Base-by-base conservation (phyloP, 2,113 vertebrate genomes). In the Neogobius melanostomus region DNA sequence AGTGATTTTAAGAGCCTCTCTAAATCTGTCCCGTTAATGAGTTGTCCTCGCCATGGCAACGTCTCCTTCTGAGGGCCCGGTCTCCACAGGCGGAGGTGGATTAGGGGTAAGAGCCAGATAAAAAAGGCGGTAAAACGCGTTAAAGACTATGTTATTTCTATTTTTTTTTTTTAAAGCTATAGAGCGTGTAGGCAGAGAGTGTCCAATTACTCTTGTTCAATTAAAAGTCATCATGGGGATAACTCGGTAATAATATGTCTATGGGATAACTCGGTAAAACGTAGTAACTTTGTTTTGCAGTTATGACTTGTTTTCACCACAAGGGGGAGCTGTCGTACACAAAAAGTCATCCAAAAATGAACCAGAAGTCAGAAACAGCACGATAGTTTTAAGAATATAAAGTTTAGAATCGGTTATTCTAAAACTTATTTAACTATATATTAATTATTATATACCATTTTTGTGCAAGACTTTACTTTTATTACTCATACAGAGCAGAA, bases 1-100 rank as follows among this genome's bases (percentile, higher is more conserved):
- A 82, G 83, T 82, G 81, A 77, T 88, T 90, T 88, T 80, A 86
- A 88, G 86, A 82, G 77, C 69, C 79, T 84, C 82, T 84, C 68
- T 85, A 78, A 86, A 84, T 87, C 82, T 75, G 42, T 69, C 67
- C 60, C 45, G 17, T 75, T 91, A 87, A 88, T 85, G 86, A 88
- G 77, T 77, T 72, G 69, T 76, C 67, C 67, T 89, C 79, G 54
- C 85, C 86, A 91, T 88, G 82, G 81, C 71, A 90, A 90, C 85
- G 3, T 68, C 59, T 69, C 69, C 71, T 71, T 75, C 75, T 3
- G 11, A 67, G 61, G 50, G 0, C 15, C 83, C 67, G 49, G 45
- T 63, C 80, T 47, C 73, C 14, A 44, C 70, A 57, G 68, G 69
- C 56, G 11, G 62, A 43, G 50, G 78, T 77, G 66, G 68, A 86